phyloP scores from a whole-genome alignment of 2,888 invertebrate species.

The Parelbella ahira region DNA sequence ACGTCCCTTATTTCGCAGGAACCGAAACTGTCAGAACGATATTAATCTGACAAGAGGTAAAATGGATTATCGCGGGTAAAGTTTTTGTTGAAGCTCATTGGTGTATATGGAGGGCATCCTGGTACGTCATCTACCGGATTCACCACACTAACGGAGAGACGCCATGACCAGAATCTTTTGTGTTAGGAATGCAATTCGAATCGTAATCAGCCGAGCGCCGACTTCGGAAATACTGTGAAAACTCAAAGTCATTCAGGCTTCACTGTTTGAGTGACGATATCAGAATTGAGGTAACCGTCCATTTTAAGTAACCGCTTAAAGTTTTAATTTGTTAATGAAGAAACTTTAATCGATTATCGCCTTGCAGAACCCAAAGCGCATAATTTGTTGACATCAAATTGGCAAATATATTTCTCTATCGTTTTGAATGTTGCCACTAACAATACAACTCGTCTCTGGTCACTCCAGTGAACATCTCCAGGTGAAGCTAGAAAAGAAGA shows the following conservation, averaged over 20 bases:
- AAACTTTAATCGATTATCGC: too few species aligned
- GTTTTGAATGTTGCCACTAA: too few species aligned
- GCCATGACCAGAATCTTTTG: slow-evolving; percentile 62
- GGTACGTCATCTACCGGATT: slow-evolving; percentile 39
- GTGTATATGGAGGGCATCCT: slow-evolving; percentile 37
- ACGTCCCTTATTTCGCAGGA: slow-evolving; percentile 11
- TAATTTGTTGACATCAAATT: too few species aligned
- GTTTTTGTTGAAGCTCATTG: slow-evolving; percentile 33
- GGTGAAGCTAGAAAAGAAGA: too few species aligned
- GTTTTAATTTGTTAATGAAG: background rate
- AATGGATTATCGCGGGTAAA: slow-evolving; percentile 19
- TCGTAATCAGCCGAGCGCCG: slow-evolving; percentile 58
- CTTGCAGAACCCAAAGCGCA: too few species aligned
- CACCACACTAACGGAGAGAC: slow-evolving; percentile 50
- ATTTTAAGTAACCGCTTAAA: background rate
- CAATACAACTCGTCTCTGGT: too few species aligned
- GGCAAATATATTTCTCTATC: too few species aligned
- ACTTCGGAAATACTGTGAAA: slow-evolving; percentile 55
- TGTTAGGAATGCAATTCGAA: slow-evolving; percentile 54
- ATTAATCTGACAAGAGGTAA: slow-evolving; percentile 21
- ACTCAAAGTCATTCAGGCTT: slow-evolving; percentile 48
- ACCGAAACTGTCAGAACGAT: slow-evolving; percentile 26
- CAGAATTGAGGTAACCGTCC: slow-evolving; percentile 19
- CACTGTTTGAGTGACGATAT: slow-evolving; percentile 56
- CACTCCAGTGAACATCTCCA: too few species aligned